Evolutionary conservation across 2,888 invertebrate genomes (phyloP).

Genomic region (Catocala sponsa): DNA sequence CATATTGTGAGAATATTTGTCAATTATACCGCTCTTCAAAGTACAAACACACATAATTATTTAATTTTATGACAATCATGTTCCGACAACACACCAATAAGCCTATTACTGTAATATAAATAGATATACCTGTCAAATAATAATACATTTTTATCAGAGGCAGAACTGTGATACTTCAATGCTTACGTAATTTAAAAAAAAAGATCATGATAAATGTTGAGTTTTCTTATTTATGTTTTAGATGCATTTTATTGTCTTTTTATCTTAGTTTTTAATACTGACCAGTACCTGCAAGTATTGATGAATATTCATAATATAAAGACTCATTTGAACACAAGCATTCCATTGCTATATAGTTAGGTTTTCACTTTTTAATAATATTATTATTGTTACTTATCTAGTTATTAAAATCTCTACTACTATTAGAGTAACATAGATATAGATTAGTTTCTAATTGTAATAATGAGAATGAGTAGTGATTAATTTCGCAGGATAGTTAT

Average conservation of each 20-base stretch:
- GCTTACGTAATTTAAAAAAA: constrained; percentile 32
- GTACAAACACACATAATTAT: constrained; percentile 73
- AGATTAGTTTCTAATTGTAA: constrained; percentile 62
- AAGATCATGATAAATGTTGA: constrained; percentile 30
- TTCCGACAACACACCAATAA: constrained; percentile 72
- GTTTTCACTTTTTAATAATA: constrained; percentile 58
- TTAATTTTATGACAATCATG: constrained; percentile 68
- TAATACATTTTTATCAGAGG: constrained; percentile 53
- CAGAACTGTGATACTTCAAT: constrained; percentile 80
- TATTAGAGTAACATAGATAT: constrained; percentile 64
- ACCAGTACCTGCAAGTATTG: constrained; percentile 85
- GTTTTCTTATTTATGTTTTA: constrained; percentile 47
- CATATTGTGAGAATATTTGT: constrained; percentile 59
- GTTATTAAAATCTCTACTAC: constrained; percentile 55
- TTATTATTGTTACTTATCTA: constrained; percentile 50
- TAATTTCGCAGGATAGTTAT: constrained; percentile 53
- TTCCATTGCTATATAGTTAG: constrained; percentile 53
- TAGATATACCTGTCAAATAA: constrained; percentile 36
- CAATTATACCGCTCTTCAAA: constrained; percentile 75
- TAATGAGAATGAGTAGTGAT: constrained; percentile 47
- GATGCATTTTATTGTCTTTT: constrained; percentile 47
- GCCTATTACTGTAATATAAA: constrained; percentile 37
- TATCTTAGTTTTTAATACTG: constrained; percentile 57
- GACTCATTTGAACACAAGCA: constrained; percentile 51
- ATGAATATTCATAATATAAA: constrained; percentile 78